Percentiles rank a stretch among this genome's conserved stretches.
These are phyloP conservation scores for Torymus tubicola DNA, from an alignment of 2,888 invertebrate genomes.

Conservation along the genomic window DNA sequence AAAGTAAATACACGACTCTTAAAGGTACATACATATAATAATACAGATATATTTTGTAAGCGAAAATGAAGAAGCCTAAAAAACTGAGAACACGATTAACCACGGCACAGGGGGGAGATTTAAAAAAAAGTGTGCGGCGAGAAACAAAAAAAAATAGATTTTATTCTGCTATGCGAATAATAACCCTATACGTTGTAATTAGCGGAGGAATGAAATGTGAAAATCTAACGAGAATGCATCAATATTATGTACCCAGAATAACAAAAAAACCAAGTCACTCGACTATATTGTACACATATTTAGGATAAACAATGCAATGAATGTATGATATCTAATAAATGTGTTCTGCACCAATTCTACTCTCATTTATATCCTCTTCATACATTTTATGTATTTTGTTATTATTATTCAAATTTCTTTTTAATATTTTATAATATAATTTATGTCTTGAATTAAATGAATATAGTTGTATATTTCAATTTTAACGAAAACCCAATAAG, in stretches of 20 bases:
- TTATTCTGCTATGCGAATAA: constrained; percentile 43
- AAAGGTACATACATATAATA: constrained; percentile 26
- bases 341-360: constrained; percentile 59
- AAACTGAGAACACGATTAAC: not conserved
- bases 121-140: not conserved
- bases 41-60: constrained; percentile 57
- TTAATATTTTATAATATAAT: no score
- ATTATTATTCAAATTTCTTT: not conserved
- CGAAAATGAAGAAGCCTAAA: constrained; percentile 41
- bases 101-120: not conserved
- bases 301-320: constrained; percentile 59
- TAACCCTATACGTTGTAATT: constrained; percentile 32
- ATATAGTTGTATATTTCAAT: no score
- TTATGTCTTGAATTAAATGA: no score
- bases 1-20: constrained; percentile 22
- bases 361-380: constrained; percentile 13
- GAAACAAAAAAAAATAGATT: constrained; percentile 9
- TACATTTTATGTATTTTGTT: not conserved
- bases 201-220: constrained; percentile 33
- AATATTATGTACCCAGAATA: constrained; percentile 49
- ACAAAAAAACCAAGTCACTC: constrained; percentile 40
- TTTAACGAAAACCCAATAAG: no score
- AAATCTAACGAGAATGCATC: constrained; percentile 32
- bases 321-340: constrained; percentile 62
- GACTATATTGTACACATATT: constrained; percentile 58